These are phyloP conservation scores for Tenualosa thibaudeaui DNA, from an alignment of 2,797 vertebrate genomes.

Conservation along the genomic window DNA sequence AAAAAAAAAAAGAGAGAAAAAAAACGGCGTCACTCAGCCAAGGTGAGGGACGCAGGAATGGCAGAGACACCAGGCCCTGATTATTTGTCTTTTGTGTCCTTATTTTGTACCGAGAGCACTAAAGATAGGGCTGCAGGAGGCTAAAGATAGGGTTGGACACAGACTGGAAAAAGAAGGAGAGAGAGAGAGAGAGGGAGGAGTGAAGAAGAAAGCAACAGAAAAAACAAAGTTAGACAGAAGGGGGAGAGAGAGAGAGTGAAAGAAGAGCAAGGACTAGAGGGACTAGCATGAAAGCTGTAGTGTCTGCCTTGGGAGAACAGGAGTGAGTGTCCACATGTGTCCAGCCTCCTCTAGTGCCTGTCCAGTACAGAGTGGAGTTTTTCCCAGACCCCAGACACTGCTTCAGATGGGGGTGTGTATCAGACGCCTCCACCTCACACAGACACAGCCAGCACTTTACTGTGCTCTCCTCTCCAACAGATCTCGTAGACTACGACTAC, in stretches of 20 bases:
- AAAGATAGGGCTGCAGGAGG: background rate
- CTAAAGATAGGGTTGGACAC: slow-evolving; percentile 11
- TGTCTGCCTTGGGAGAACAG: background rate
- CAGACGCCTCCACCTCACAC: too few relatives aligned
- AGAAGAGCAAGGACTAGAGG: background rate
- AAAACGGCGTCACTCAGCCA: slow-evolving; percentile 54
- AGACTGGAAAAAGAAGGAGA: background rate
- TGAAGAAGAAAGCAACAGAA: background rate
- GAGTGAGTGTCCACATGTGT: too few relatives aligned
- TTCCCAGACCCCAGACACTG: too few relatives aligned
- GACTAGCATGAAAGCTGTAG: background rate
- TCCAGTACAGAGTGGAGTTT: too few relatives aligned
- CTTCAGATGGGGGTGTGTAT: too few relatives aligned
- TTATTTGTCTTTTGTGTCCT: slow-evolving; percentile 14
- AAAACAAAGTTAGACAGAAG: background rate
- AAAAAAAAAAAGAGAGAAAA: background rate
- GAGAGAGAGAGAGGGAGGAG: background rate
- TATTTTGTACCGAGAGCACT: background rate
- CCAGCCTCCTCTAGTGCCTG: background rate
- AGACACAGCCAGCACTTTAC: too few relatives aligned
- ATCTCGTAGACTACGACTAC: too few relatives aligned
- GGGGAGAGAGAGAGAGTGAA: background rate
- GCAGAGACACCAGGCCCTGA: background rate
- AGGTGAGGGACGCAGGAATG: slow-evolving; percentile 3
- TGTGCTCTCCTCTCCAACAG: too few relatives aligned